Conservation (phyloP, 2,113 vertebrate species). For the Physeter macrocephalus region DNA sequence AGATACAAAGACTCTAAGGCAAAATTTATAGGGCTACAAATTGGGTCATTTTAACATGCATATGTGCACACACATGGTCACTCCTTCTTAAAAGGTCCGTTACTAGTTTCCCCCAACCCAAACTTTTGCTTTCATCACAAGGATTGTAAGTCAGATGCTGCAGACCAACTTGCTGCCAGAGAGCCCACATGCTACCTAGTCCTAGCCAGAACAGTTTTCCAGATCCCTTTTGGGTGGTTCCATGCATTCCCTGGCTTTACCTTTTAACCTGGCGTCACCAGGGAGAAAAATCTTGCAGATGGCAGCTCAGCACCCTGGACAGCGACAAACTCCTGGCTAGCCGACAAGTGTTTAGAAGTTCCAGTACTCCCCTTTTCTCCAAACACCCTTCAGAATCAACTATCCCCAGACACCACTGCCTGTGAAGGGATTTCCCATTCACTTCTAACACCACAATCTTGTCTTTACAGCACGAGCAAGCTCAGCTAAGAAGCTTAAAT, state of each 20-base stretch:
- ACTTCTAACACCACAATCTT: neutral
- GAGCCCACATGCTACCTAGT: neutral
- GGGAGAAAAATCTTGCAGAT: neutral
- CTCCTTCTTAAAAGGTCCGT: neutral
- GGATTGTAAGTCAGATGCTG: neutral
- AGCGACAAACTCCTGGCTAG: conserved; percentile 8
- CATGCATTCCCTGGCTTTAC: neutral
- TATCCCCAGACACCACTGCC: too few relatives aligned
- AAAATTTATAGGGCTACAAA: neutral
- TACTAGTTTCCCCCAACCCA: neutral
- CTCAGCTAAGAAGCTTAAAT: neutral
- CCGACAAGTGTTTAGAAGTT: neutral
- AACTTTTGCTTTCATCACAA: neutral
- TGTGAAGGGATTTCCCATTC: neutral
- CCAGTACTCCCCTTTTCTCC: neutral
- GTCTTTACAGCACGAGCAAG: neutral
- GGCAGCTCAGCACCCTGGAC: conserved; percentile 68
- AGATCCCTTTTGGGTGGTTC: neutral
- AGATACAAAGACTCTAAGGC: neutral
- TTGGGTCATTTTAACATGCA: neutral
- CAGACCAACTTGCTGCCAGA: neutral
- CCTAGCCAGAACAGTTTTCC: neutral
- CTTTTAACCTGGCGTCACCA: neutral
- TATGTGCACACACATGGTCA: neutral
- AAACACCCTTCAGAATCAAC: neutral